Evolutionary conservation across 92 coral and sea anemone species (phyloP).

Genomic region (Diadumene lineata): DNA sequence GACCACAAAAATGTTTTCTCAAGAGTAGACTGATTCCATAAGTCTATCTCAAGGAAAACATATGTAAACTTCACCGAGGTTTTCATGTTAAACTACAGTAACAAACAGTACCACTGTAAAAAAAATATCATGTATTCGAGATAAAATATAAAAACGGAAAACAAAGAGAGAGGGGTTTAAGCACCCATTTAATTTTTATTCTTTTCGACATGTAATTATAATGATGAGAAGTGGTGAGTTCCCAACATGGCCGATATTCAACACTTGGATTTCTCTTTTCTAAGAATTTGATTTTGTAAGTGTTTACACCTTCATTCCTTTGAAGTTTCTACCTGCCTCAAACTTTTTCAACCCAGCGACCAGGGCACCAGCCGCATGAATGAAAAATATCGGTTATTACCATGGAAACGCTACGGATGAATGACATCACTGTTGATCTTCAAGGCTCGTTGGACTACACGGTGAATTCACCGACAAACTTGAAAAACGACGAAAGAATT

Average conservation of each 20-base stretch:
- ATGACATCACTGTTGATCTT: slow-evolving; percentile 73
- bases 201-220: too few species aligned
- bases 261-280: too few species aligned
- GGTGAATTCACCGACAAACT: slow-evolving; percentile 15
- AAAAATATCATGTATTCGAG: too few species aligned
- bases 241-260: background rate
- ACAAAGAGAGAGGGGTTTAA: too few species aligned
- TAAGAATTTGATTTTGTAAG: background rate
- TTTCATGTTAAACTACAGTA: too few species aligned
- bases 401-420: slow-evolving; percentile 53
- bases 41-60: too few species aligned
- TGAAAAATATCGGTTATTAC: slow-evolving; percentile 30
- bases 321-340: slow-evolving; percentile 6
- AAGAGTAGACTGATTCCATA: too few species aligned
- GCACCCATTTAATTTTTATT: too few species aligned
- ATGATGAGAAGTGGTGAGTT: background rate
- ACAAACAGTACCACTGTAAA: too few species aligned
- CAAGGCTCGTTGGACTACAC: slow-evolving; percentile 26
- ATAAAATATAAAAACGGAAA: too few species aligned
- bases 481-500: background rate
- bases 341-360: slow-evolving; percentile 16
- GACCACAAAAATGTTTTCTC: too few species aligned
- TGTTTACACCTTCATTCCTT: background rate
- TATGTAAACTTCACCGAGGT: too few species aligned
- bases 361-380: slow-evolving; percentile 17